These are phyloP conservation scores for Neolamprologus ventralis DNA, from an alignment of 2,113 vertebrate species.

Conservation along the genomic window DNA sequence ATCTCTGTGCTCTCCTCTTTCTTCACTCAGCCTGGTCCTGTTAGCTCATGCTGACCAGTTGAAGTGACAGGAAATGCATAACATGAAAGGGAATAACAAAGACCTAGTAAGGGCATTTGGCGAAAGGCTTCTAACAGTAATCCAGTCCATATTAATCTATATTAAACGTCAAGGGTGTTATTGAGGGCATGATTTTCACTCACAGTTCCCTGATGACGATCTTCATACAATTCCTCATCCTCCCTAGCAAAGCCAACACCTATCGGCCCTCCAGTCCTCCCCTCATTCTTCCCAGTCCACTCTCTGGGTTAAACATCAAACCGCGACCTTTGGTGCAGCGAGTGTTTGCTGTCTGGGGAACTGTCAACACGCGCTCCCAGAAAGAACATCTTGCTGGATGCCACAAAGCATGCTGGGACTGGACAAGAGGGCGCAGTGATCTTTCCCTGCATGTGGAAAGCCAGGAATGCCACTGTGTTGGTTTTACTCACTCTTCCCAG, in stretches of 20 bases:
- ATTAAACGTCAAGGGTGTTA: neutral
- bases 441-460: neutral
- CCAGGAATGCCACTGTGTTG: neutral
- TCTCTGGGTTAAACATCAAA: conserved; percentile 53
- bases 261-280: neutral
- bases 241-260: neutral
- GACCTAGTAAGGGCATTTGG: neutral
- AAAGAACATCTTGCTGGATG: conserved; percentile 14
- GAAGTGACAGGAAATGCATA: neutral
- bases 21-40: neutral
- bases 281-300: neutral
- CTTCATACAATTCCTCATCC: neutral
- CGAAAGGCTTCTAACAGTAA: neutral
- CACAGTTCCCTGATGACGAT: neutral
- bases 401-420: conserved; percentile 8
- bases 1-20: neutral
- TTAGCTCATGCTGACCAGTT: neutral
- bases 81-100: neutral
- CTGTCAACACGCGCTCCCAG: conserved; percentile 48
- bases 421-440: neutral
- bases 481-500: conserved; percentile 9
- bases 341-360: conserved; percentile 54
- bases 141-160: neutral
- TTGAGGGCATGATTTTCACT: neutral
- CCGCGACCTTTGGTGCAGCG: conserved; percentile 55